Percentiles rank a stretch among this genome's conserved stretches.
These are phyloP conservation scores for Euura saliciscinereae DNA, from an alignment of 1,140 invertebrate species.

Conservation along the genomic window DNA sequence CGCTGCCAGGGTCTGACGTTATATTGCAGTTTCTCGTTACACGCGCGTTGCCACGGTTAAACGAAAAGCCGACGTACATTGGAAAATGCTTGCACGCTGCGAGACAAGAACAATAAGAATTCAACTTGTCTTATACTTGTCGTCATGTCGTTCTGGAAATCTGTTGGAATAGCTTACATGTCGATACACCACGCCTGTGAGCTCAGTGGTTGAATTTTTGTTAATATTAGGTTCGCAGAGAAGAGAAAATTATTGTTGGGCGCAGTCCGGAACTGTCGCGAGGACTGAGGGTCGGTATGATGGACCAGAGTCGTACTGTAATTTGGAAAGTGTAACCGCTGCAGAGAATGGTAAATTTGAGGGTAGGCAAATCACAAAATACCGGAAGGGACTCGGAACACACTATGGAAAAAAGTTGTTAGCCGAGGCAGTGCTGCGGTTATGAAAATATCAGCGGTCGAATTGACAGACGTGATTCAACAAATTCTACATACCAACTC, in stretches of 20 bases:
- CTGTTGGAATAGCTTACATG: too few species aligned
- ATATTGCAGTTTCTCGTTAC: too few species aligned
- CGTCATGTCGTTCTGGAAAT: too few species aligned
- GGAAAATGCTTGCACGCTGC: too few species aligned
- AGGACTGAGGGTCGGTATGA: background rate
- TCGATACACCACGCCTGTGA: background rate
- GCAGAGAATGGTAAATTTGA: slow-evolving; percentile 4
- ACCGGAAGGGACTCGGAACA: background rate
- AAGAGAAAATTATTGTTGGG: slow-evolving; percentile 1
- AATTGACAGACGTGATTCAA: too few species aligned
- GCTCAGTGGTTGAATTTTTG: background rate
- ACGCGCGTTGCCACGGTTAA: too few species aligned
- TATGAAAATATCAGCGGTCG: background rate
- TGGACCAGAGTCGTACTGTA: background rate
- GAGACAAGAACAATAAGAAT: too few species aligned
- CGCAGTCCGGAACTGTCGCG: background rate
- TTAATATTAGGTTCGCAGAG: background rate
- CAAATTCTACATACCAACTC: too few species aligned
- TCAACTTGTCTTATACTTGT: too few species aligned
- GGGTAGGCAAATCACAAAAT: background rate
- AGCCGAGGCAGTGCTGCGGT: background rate
- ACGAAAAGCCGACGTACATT: too few species aligned
- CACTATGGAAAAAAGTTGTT: background rate
- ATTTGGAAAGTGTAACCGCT: slow-evolving; percentile 4
- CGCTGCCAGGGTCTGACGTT: too few species aligned